phyloP scores from a whole-genome alignment of 1,140 invertebrate genomes.

The Papilio xuthus region DNA sequence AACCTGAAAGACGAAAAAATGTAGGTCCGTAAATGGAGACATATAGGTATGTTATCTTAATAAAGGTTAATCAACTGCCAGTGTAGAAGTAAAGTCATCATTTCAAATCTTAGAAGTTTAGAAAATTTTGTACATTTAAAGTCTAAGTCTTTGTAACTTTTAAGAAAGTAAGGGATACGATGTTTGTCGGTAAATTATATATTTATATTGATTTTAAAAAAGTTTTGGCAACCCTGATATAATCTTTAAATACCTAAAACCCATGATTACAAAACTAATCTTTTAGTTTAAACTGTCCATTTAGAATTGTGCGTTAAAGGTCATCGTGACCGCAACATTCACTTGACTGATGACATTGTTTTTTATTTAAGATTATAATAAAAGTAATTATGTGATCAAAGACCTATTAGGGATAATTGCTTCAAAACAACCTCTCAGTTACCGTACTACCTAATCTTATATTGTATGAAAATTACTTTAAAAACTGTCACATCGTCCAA shows the following conservation, averaged over 20 bases:
- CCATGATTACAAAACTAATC: constrained; percentile 35
- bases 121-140: not conserved
- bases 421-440: no score
- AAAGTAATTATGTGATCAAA: not conserved
- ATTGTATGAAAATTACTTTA: no score
- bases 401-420: no score
- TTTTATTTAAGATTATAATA: not conserved
- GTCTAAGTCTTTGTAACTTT: not conserved
- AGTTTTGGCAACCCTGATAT: not conserved
- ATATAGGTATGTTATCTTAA: not conserved
- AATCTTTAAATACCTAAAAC: constrained; percentile 18
- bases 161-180: not conserved
- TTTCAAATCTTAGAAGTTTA: not conserved
- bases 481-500: no score
- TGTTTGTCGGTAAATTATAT: no score
- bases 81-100: not conserved
- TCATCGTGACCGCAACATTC: not conserved
- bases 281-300: constrained; percentile 18
- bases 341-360: constrained; percentile 26
- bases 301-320: not conserved
- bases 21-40: not conserved
- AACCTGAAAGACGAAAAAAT: not conserved
- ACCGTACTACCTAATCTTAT: no score
- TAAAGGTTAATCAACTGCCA: not conserved
- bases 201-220: not conserved